Base-by-base conservation (phyloP, 2,113 vertebrate species). In the Gnathonemus longibarbis region DNA sequence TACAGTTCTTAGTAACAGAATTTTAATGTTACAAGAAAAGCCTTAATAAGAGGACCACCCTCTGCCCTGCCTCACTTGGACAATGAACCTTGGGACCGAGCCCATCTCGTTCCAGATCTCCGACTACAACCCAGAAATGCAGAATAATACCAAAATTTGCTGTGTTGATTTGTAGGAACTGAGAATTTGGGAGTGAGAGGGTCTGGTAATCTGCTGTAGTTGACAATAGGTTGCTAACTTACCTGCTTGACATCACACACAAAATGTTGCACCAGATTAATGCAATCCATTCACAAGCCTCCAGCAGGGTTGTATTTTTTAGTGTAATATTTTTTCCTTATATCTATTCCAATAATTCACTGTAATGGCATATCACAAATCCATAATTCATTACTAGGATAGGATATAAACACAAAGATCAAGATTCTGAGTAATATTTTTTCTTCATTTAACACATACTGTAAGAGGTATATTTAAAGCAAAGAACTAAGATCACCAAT, bases 361-460 rank as follows among this genome's bases (percentile, higher is more conserved):
- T 52, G 21, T 48, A 52, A 77, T 85, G 53, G 7, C 24, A 15
- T 50, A 15, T 24, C 8, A 27, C 84, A 74, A 88, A 92, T 92
- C 91, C 91, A 93, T 92, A 92, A 3, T 89, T 92, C 90, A 92
- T 92, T 92, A 91, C 90, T 91, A 90, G n/a, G 58, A 80, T 49
- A 89, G 84, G n/a, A 70, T 56, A 87, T 8, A 77, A 80, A 89
- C 15, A 48, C 19, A 66, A 15, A 74, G 89, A 74, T 80, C 85
- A 91, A 90, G 88, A 89, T 86, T 86, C 88, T 83, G 84, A 88
- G 39, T 84, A 85, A 74, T 90, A 84, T 88, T 90, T 46, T 74
- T 92, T 91, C 90, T 88, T 91, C 87, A 56, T 88, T 15, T 70
- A 80, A 42, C 49, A 52, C 49, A 49, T 70, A 42, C 39, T 42